Conservation (phyloP, 2,113 vertebrate species). For the Picathartes gymnocephalus region DNA sequence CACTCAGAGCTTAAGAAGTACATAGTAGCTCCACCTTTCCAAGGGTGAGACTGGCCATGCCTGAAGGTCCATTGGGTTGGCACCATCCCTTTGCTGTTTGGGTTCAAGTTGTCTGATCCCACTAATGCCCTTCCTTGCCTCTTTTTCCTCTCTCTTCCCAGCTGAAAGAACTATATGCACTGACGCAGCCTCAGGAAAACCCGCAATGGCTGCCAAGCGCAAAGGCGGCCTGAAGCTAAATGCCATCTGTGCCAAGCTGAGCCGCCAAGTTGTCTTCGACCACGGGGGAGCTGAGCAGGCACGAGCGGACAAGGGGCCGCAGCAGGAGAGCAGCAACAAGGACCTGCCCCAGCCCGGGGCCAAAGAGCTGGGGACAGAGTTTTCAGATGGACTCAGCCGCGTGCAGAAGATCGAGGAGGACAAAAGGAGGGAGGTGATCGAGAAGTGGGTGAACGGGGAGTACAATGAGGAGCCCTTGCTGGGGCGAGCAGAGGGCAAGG, state of each 20-base stretch:
- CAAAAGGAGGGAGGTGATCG: constrained; percentile 95
- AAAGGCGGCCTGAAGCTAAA: constrained; percentile 99
- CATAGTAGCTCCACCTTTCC: not conserved
- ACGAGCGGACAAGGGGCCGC: constrained; percentile 76
- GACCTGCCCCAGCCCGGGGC: constrained; percentile 81
- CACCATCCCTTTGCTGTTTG: not conserved
- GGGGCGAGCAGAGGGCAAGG: constrained; percentile 62
- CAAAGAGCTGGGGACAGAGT: constrained; percentile 72
- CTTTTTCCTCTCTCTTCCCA: constrained; percentile 54
- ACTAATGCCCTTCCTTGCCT: constrained; percentile 9
- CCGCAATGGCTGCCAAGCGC: constrained; percentile 98
- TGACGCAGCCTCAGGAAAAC: constrained; percentile 94
- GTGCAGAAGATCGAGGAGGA: constrained; percentile 89
- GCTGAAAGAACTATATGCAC: constrained; percentile 98
- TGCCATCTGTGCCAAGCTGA: constrained; percentile 99
- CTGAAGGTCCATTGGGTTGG: not conserved
- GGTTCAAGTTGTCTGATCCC: not conserved
- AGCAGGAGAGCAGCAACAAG: constrained; percentile 77
- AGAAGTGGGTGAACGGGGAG: constrained; percentile 98
- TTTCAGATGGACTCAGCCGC: constrained; percentile 73
- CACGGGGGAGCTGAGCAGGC: constrained; percentile 80
- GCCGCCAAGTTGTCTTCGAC: constrained; percentile 95
- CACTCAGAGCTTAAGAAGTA: not conserved
- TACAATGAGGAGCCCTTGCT: constrained; percentile 84
- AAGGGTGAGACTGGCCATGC: not conserved